These are phyloP conservation scores for Sebastes diaconus DNA, from an alignment of 2,797 vertebrate genomes.

Conservation along the genomic window DNA sequence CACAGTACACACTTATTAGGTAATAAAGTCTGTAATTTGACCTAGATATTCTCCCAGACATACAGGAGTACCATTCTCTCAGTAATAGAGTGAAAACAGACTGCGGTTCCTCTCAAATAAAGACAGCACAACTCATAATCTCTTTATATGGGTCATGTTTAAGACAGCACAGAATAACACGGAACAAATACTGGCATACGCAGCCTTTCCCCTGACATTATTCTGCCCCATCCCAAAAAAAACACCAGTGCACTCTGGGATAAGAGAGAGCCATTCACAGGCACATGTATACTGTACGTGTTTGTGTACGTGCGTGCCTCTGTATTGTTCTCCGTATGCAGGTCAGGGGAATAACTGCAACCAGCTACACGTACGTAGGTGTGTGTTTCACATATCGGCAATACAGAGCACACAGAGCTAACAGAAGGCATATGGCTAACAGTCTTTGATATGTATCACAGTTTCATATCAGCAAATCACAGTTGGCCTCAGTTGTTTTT, in stretches of 20 bases:
- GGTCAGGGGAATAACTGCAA: conserved; percentile 57
- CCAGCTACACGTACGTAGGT: conserved; percentile 38
- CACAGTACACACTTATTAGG: background rate
- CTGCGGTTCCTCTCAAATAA: conserved; percentile 38
- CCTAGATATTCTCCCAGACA: conserved; percentile 6
- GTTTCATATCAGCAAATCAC: conserved; percentile 65
- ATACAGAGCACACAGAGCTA: conserved; percentile 69
- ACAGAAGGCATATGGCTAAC: conserved; percentile 82
- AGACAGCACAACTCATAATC: conserved; percentile 53
- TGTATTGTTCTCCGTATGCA: conserved; percentile 35
- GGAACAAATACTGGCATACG: conserved; percentile 67
- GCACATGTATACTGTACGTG: conserved; percentile 2
- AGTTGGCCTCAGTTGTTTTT: conserved; percentile 52
- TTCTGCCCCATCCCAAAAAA: conserved; percentile 26
- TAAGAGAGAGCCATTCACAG: conserved; percentile 35
- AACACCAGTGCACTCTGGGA: conserved; percentile 53
- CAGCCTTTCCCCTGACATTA: conserved; percentile 47
- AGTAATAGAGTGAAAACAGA: conserved; percentile 17
- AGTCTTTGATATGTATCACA: conserved; percentile 78
- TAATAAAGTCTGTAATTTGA: background rate
- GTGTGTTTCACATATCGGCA: conserved; percentile 63
- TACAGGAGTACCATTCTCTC: background rate
- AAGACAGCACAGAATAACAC: conserved; percentile 67
- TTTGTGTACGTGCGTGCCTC: conserved; percentile 13
- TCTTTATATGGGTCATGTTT: conserved; percentile 74